Percentiles rank a stretch among this genome's conserved stretches.
phyloP scores from a whole-genome alignment of 2,113 vertebrate species.

The Leptobrachium ailaonicum region DNA sequence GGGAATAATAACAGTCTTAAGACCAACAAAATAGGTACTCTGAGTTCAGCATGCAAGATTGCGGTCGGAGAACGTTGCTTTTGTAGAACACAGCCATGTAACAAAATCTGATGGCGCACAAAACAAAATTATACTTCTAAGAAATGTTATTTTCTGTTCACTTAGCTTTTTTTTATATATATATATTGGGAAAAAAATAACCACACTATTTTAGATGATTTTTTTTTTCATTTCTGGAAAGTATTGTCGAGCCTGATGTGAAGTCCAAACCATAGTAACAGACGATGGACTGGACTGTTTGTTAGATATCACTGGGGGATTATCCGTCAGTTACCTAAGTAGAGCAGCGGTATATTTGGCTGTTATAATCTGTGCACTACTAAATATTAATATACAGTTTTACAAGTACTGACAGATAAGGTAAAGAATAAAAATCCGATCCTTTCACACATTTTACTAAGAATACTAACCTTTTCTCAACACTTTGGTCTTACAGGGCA shows the following conservation, averaged over 20 bases:
- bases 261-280: slow-evolving; percentile 45
- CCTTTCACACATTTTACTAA: background rate
- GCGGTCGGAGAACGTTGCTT: slow-evolving; percentile 58
- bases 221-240: slow-evolving; percentile 38
- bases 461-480: background rate
- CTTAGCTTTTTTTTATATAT: slow-evolving; percentile 55
- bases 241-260: slow-evolving; percentile 43
- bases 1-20: slow-evolving; percentile 62
- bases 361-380: background rate
- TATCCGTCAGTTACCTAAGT: slow-evolving; percentile 41
- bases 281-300: background rate
- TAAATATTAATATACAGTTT: background rate
- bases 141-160: slow-evolving; percentile 58
- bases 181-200: slow-evolving; percentile 50
- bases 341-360: slow-evolving; percentile 36
- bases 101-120: slow-evolving; percentile 54
- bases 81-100: slow-evolving; percentile 57
- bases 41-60: slow-evolving; percentile 56
- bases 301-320: slow-evolving; percentile 30
- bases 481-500: background rate
- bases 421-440: background rate
- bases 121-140: slow-evolving; percentile 51
- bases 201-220: slow-evolving; percentile 48
- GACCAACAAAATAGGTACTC: slow-evolving; percentile 60
- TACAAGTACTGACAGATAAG: background rate